Evolutionary conservation across 2,113 vertebrate genomes (phyloP).

Genomic region (Salvator merianae): DNA sequence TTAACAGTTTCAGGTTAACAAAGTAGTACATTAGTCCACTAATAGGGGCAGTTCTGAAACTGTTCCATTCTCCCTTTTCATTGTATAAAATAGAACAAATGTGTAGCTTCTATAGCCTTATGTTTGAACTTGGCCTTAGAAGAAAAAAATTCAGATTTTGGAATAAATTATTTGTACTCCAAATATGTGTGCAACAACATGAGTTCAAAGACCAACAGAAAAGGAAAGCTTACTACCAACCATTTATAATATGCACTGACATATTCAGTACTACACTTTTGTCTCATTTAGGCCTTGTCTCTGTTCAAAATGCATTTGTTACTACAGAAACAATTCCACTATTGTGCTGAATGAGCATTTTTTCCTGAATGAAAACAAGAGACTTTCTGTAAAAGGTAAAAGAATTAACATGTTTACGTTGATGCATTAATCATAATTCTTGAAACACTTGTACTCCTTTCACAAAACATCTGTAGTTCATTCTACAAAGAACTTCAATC

Average conservation of each 20-base stretch:
- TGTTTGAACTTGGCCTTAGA: neutral
- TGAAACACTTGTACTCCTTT: neutral
- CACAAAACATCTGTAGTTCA: neutral
- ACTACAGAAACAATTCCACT: neutral
- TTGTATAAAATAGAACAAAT: no score
- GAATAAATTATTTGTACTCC: neutral
- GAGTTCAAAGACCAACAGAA: neutral
- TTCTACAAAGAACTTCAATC: no score
- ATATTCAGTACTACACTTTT: neutral
- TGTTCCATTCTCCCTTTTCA: no score
- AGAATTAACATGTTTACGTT: neutral
- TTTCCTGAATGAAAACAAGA: no score
- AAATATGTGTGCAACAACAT: rapidly evolving
- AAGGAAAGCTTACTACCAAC: rapidly evolving
- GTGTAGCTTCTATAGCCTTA: no score
- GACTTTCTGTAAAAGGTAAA: neutral
- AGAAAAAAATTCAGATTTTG: neutral
- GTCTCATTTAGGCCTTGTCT: neutral
- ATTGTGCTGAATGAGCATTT: rapidly evolving
- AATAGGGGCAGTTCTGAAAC: no score
- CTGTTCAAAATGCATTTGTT: neutral
- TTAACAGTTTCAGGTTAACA: no score
- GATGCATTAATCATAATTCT: rapidly evolving
- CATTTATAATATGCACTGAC: rapidly evolving
- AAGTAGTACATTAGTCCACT: no score